phyloP scores from a whole-genome alignment of 2,888 invertebrate genomes.

The Ormyrus pomaceus region DNA sequence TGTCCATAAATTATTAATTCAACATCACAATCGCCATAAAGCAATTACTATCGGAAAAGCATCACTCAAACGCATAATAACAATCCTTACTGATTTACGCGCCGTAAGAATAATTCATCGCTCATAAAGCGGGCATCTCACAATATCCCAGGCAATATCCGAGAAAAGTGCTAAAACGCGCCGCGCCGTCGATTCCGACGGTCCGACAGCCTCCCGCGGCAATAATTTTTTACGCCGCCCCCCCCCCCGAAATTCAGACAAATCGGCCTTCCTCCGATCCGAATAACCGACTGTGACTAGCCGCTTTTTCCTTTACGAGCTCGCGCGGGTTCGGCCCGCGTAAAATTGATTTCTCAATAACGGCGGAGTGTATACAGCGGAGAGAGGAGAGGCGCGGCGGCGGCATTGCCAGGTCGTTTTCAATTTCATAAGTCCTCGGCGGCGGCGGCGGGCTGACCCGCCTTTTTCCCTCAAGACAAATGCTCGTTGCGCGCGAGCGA shows the following conservation, averaged over 20 bases:
- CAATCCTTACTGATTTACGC: not conserved
- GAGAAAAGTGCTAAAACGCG: too few relatives aligned
- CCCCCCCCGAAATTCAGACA: constrained; percentile 11
- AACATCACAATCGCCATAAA: not conserved
- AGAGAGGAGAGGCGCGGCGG: not conserved
- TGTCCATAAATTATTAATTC: too few relatives aligned
- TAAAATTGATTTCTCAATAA: constrained; percentile 34
- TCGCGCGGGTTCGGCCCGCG: not conserved
- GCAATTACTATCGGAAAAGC: constrained; percentile 4
- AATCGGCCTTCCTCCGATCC: constrained; percentile 16
- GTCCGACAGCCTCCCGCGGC: too few relatives aligned
- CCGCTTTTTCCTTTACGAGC: not conserved
- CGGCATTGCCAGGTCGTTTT: constrained; percentile 51
- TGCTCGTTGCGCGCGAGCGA: constrained; percentile 43
- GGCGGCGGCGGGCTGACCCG: not conserved
- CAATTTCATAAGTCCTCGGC: constrained; percentile 50
- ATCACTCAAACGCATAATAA: not conserved
- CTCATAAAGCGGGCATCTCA: not conserved
- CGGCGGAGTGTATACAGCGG: not conserved
- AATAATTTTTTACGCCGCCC: not conserved
- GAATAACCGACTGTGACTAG: constrained; percentile 17
- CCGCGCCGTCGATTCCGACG: too few relatives aligned
- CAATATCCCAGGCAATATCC: too few relatives aligned
- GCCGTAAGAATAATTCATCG: constrained; percentile 16
- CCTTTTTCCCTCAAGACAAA: constrained; percentile 48